Base-by-base conservation (phyloP, 2,888 invertebrate species). In the Eurois occulta region DNA sequence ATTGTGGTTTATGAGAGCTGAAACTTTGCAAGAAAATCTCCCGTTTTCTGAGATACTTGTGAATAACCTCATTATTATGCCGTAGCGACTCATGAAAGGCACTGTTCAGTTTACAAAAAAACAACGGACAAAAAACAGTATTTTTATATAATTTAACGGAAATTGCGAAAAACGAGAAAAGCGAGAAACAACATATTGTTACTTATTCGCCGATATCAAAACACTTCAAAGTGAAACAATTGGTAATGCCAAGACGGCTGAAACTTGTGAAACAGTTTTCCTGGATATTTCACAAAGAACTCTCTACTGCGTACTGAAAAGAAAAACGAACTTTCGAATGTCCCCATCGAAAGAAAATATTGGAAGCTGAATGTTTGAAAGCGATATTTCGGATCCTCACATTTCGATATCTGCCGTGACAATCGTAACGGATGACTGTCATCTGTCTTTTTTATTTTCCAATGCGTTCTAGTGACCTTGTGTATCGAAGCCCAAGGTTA, bases 321-420 rank as follows among this genome's bases (percentile, higher is more conserved):
- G 60, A 77, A 77, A n/a, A 46, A 46, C 28, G 16, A 46, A 71
- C 18, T n/a, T 28, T 21, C 18, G 4, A 52, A 24, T 32, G 18
- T 41, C 4, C 0, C 43, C n/a, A 18, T 58, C 10, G 24, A 60
- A 78, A 43, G 48, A 58, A 69, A 48, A 73, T 66, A 52, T 66
- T 43, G 41, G 18, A 43, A 62, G 38, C 4, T 18, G 43, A 69
- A 69, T 5, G 2, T 46, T 13, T 38, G 13, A 62, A 55, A 11
- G 46, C 8, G 32, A 69, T 69, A 81, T 72, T 70, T 38, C n/a
- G 13, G 21, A 16, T 24, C 18, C 32, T 13, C 64, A 24, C 38
- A 18, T 82, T 64, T 35, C 35, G 32, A 28, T 64, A 77, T 68
- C 68, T 62, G 46, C 62, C n/a, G 48, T 28, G 32, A 35, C 60